phyloP scores from a whole-genome alignment of 2,888 invertebrate genomes.

The Maniola hyperantus region DNA sequence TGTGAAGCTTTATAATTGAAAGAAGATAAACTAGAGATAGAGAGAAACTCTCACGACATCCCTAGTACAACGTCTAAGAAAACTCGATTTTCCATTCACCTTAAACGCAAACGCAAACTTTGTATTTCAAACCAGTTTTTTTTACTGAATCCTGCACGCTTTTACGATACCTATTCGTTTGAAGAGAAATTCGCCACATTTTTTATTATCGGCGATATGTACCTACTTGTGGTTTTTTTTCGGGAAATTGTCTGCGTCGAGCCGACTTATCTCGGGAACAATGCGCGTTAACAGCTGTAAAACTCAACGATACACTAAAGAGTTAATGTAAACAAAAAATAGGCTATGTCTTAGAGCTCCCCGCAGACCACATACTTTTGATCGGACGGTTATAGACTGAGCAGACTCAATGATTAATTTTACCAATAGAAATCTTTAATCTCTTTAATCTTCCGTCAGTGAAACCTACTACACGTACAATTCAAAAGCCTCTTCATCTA shows the following conservation, averaged over 20 bases:
- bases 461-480: background rate
- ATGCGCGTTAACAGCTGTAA: conserved; percentile 69
- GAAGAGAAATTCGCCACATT: background rate
- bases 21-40: background rate
- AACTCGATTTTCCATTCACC: background rate
- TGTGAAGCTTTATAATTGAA: background rate
- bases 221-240: background rate
- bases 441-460: background rate
- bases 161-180: background rate
- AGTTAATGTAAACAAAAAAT: conserved; percentile 64
- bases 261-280: conserved; percentile 62
- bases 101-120: background rate
- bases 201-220: background rate
- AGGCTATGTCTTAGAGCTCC: conserved; percentile 66
- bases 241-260: conserved; percentile 45
- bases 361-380: conserved; percentile 6
- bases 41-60: too few species aligned
- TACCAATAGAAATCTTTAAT: background rate
- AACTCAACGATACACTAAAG: conserved; percentile 77
- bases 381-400: background rate
- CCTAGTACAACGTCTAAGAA: background rate
- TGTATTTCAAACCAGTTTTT: background rate
- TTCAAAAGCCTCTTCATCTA: background rate
- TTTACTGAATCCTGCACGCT: background rate
- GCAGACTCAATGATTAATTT: background rate